Evolutionary conservation across 2,797 vertebrate species (phyloP).

Genomic region (Pseudomugil tenellus): DNA sequence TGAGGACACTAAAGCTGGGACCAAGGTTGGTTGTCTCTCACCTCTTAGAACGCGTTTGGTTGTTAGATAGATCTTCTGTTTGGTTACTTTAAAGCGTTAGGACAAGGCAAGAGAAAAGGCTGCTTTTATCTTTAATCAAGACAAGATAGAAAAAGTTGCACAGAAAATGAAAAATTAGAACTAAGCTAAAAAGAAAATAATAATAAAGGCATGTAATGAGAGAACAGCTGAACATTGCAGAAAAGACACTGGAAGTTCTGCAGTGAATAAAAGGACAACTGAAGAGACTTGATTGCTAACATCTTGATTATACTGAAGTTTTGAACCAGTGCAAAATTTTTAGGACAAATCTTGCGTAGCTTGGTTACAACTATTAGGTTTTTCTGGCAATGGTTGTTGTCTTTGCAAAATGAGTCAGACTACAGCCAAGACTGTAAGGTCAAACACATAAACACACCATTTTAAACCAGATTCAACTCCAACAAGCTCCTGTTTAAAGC

Average conservation of each 20-base stretch:
- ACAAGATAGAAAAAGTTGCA: constrained; percentile 80
- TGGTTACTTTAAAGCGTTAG: constrained; percentile 99
- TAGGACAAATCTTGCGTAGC: constrained; percentile 25
- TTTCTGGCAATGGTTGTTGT: constrained; percentile 34
- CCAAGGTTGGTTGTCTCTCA: constrained; percentile 92
- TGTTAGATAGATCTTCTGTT: constrained; percentile 99
- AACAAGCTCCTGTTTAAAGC: constrained; percentile 59
- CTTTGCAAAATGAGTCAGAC: constrained; percentile 49
- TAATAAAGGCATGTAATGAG: constrained; percentile 87
- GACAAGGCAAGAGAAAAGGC: constrained; percentile 99
- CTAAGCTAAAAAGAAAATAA: constrained; percentile 14
- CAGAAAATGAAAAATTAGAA: constrained; percentile 48
- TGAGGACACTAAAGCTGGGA: constrained; percentile 97
- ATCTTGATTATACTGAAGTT: constrained; percentile 18
- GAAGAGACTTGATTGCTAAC: constrained; percentile 34
- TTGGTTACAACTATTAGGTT: constrained; percentile 29
- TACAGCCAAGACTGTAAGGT: constrained; percentile 50
- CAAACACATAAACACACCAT: constrained; percentile 46
- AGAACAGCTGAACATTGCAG: constrained; percentile 76
- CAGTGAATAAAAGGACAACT: constrained; percentile 41
- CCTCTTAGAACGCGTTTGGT: constrained; percentile 93
- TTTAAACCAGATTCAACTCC: constrained; percentile 51
- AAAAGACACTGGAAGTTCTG: constrained; percentile 66
- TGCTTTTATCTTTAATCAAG: constrained; percentile 93
- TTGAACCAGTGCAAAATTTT: constrained; percentile 56